These are phyloP conservation scores for Adelges cooleyi DNA, from an alignment of 1,140 invertebrate species.

Conservation along the genomic window DNA sequence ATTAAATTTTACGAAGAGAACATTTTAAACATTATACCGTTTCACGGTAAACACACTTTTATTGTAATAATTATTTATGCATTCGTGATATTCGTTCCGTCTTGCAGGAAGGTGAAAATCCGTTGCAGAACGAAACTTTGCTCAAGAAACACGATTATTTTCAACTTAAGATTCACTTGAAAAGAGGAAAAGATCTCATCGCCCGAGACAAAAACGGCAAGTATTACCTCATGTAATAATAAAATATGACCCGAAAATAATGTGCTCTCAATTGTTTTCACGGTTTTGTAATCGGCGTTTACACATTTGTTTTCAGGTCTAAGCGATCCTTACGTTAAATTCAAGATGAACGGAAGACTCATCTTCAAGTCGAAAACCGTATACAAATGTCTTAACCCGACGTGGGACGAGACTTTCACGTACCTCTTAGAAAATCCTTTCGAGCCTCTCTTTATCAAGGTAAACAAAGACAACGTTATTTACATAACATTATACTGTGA, in stretches of 20 bases:
- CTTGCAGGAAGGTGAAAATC: slow-evolving; percentile 35
- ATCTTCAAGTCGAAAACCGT: slow-evolving; percentile 90
- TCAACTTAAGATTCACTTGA: slow-evolving; percentile 74
- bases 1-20: too few species aligned
- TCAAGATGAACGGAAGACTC: slow-evolving; percentile 76
- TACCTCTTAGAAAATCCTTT: slow-evolving; percentile 90
- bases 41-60: too few species aligned
- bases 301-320: slow-evolving; percentile 58
- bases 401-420: slow-evolving; percentile 93
- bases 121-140: slow-evolving; percentile 47
- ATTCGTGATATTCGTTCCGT: too few species aligned
- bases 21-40: too few species aligned
- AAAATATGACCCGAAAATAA: background rate
- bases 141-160: slow-evolving; percentile 78
- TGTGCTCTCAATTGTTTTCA: background rate
- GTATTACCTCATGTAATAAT: slow-evolving; percentile 32
- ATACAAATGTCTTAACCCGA: slow-evolving; percentile 77
- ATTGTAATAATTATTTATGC: too few species aligned
- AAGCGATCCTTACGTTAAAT: slow-evolving; percentile 97
- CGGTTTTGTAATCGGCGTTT: background rate
- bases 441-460: slow-evolving; percentile 74
- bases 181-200: slow-evolving; percentile 74
- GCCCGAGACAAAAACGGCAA: slow-evolving; percentile 91
- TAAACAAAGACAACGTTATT: too few species aligned
- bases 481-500: too few species aligned